A percentile compares a stretch with the other conserved stretches of the same genome.
phyloP scores from a whole-genome alignment of 2,113 vertebrate genomes.

The Ceyx melanurus region DNA sequence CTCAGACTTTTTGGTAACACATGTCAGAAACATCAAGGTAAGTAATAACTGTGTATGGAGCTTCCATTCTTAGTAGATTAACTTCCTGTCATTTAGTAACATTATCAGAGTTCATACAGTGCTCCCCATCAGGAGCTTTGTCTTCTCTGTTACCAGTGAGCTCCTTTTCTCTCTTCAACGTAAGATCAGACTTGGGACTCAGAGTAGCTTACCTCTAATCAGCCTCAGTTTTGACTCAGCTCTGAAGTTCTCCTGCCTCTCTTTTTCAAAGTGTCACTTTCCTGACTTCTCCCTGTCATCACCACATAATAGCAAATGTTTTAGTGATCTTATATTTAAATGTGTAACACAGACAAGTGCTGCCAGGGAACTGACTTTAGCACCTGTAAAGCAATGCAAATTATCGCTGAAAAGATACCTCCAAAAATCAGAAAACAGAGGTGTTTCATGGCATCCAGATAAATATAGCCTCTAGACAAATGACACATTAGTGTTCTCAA shows the following conservation, averaged over 20 bases:
- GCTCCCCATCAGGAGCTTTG: background rate
- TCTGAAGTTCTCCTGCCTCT: background rate
- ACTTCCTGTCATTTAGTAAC: background rate
- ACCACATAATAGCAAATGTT: background rate
- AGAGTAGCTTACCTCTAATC: background rate
- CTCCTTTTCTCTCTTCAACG: background rate
- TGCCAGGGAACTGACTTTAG: background rate
- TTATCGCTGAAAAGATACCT: background rate
- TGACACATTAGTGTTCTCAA: background rate
- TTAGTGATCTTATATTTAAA: background rate
- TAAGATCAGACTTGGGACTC: background rate
- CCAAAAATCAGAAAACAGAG: background rate
- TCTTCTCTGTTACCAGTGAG: background rate
- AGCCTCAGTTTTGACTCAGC: background rate
- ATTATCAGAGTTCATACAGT: background rate
- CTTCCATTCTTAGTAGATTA: background rate
- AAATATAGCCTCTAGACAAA: background rate
- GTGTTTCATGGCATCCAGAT: background rate
- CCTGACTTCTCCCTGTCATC: background rate
- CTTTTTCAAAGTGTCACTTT: background rate
- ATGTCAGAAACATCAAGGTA: constrained; percentile 70
- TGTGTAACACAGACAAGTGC: background rate
- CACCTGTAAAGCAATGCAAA: background rate
- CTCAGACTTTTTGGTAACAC: constrained; percentile 40
- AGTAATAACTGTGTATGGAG: background rate